phyloP scores from a whole-genome alignment of 2,888 invertebrate genomes.

The Philhelius pedissequus region DNA sequence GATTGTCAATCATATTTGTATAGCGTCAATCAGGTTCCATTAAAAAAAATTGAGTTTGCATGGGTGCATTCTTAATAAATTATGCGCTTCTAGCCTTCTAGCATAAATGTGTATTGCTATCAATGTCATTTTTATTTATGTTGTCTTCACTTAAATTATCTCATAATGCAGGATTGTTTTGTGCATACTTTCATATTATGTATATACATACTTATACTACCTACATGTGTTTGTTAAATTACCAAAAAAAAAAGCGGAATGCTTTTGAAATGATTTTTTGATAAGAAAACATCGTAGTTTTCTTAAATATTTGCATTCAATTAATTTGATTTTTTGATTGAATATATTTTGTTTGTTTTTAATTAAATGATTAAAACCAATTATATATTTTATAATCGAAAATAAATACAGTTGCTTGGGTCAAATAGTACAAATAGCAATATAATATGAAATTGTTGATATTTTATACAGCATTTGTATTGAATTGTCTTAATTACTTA shows the following conservation, averaged over 20 bases:
- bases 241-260: not conserved
- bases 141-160: not conserved
- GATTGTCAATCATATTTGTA: conserved; percentile 8
- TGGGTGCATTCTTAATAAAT: conserved; percentile 3
- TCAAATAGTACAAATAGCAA: not conserved
- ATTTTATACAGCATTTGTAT: too few species aligned
- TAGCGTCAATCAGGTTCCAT: not conserved
- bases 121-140: not conserved
- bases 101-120: not conserved
- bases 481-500: too few species aligned
- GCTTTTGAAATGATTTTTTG: not conserved
- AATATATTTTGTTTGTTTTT: conserved; percentile 2
- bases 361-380: not conserved
- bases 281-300: not conserved
- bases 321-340: conserved; percentile 1
- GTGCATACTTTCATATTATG: not conserved
- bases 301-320: not conserved
- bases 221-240: not conserved
- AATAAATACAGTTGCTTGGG: not conserved
- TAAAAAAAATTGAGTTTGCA: not conserved
- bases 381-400: not conserved
- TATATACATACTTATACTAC: not conserved
- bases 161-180: not conserved
- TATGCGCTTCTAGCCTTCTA: not conserved
- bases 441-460: not conserved